These are phyloP conservation scores for Euphydryas editha DNA, from an alignment of 2,888 invertebrate species.

Conservation along the genomic window DNA sequence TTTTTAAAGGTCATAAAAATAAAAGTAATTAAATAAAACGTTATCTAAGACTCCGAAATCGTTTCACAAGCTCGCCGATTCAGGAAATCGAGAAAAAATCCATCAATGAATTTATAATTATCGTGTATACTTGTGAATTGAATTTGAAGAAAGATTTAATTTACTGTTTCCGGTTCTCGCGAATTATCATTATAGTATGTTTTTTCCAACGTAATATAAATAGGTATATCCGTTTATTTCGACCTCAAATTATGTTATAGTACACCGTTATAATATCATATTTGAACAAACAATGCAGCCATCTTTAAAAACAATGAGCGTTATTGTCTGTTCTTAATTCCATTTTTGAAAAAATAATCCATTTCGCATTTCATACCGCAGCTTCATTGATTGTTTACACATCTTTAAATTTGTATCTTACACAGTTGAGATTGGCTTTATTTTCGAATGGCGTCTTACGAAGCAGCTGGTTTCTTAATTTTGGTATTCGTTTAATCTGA, in stretches of 20 bases:
- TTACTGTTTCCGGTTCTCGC: constrained; percentile 25
- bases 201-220: constrained; percentile 18
- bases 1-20: constrained; percentile 42
- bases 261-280: constrained; percentile 72
- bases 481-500: constrained; percentile 57
- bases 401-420: constrained; percentile 53
- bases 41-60: constrained; percentile 22
- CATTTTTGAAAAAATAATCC: constrained; percentile 84
- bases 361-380: constrained; percentile 80
- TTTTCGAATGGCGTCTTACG: constrained; percentile 46
- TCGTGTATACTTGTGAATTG: constrained; percentile 24
- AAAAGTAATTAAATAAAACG: constrained; percentile 27
- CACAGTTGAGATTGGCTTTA: constrained; percentile 46
- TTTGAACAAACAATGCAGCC: constrained; percentile 73
- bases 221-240: constrained; percentile 21
- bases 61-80: constrained; percentile 29
- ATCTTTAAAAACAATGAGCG: constrained; percentile 82
- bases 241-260: constrained; percentile 35
- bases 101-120: constrained; percentile 28
- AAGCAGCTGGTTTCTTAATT: constrained; percentile 69
- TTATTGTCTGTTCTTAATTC: constrained; percentile 83
- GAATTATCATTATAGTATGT: constrained; percentile 25
- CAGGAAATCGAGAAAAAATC: constrained; percentile 30
- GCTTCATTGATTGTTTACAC: constrained; percentile 65
- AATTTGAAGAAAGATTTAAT: constrained; percentile 28